A percentile compares a stretch with the other conserved stretches of the same genome.
phyloP scores from a whole-genome alignment of 1,140 invertebrate species.

The Bombus confusus region DNA sequence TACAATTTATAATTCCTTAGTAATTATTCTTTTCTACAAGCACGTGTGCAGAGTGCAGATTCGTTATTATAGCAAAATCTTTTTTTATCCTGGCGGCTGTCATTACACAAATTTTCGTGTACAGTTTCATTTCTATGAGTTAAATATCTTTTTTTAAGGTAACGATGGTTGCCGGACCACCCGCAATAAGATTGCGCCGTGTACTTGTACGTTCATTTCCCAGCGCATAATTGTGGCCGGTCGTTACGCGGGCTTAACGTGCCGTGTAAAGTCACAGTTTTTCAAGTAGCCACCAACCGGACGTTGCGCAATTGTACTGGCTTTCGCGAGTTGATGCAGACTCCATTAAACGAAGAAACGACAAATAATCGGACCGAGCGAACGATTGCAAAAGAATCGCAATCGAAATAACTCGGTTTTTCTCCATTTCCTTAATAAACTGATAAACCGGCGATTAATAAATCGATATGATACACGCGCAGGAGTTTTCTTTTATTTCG shows the following conservation, averaged over 20 bases:
- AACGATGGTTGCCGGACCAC: neutral
- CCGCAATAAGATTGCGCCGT: neutral
- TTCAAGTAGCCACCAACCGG: conserved; percentile 70
- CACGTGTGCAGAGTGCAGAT: too few species aligned
- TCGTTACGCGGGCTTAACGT: conserved; percentile 75
- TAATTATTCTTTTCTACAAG: too few species aligned
- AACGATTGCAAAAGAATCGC: conserved; percentile 4
- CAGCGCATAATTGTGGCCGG: conserved; percentile 75
- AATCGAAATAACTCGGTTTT: neutral
- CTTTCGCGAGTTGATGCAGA: conserved; percentile 44
- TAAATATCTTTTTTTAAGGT: neutral
- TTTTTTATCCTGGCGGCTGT: neutral
- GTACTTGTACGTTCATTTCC: conserved; percentile 61
- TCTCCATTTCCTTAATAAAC: neutral
- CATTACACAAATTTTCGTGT: neutral
- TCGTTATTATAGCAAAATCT: neutral
- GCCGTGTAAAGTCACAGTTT: conserved; percentile 77
- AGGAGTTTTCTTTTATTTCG: too few species aligned
- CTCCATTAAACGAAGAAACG: conserved; percentile 34
- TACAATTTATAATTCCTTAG: too few species aligned
- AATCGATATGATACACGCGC: too few species aligned
- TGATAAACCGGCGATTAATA: too few species aligned
- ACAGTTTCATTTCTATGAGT: neutral
- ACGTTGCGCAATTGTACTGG: conserved; percentile 73
- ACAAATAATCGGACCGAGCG: neutral